A percentile compares a stretch with the other conserved stretches of the same genome.
phyloP scores from a whole-genome alignment of 92 coral and sea anemone species.

The Bergia puertoricense region DNA sequence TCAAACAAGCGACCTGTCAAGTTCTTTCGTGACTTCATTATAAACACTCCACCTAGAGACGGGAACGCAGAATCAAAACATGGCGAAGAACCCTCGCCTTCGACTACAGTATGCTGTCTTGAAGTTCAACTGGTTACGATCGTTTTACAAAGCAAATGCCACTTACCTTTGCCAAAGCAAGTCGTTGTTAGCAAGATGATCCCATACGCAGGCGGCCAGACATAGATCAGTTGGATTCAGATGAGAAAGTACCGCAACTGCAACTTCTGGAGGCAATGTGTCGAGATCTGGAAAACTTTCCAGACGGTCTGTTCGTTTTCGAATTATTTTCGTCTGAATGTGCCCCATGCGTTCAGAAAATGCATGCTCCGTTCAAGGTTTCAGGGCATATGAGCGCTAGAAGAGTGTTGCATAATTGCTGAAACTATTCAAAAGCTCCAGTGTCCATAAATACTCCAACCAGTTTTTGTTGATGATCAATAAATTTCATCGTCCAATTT shows the following conservation, averaged over 20 bases:
- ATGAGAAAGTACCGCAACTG: slow-evolving; percentile 88
- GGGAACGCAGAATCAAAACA: background rate
- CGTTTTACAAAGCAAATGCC: background rate
- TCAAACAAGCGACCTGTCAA: background rate
- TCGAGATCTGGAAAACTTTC: slow-evolving; percentile 93
- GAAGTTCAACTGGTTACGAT: no score
- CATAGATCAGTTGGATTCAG: slow-evolving; percentile 98
- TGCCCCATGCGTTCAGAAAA: slow-evolving; percentile 76
- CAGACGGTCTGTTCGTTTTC: slow-evolving; percentile 56
- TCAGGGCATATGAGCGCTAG: background rate
- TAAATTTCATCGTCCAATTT: slow-evolving; percentile 32
- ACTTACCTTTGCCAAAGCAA: slow-evolving; percentile 95
- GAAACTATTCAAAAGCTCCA: background rate
- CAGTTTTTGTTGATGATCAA: slow-evolving; percentile 11
- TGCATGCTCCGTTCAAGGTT: slow-evolving; percentile 57
- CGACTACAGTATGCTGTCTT: background rate
- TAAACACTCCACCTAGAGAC: slow-evolving; percentile 17
- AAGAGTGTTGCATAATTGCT: slow-evolving; percentile 16
- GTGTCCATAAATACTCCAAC: background rate
- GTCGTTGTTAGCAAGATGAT: slow-evolving; percentile 87
- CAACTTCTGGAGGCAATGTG: slow-evolving; percentile 91
- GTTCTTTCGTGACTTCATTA: background rate
- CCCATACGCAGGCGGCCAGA: slow-evolving; percentile 98
- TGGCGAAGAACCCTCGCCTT: no score
- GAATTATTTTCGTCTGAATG: slow-evolving; percentile 70